A percentile compares a stretch with the other conserved stretches of the same genome.
These are phyloP conservation scores for Bombycilla garrulus DNA, from an alignment of 2,113 vertebrate species.

Conservation along the genomic window DNA sequence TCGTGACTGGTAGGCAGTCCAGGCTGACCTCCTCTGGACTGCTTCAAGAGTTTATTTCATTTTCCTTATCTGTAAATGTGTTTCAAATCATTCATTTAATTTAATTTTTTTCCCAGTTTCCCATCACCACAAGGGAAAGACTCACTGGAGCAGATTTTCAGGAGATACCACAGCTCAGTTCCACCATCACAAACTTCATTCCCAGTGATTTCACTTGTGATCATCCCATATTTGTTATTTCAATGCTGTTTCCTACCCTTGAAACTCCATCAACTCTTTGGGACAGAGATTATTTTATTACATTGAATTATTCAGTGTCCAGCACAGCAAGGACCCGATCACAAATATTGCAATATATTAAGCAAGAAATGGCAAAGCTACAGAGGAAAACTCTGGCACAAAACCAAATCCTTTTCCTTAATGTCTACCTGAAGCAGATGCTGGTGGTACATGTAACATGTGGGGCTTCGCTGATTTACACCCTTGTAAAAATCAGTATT, in stretches of 20 bases:
- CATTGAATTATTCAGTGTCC: not conserved
- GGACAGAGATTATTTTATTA: not conserved
- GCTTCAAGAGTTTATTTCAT: not conserved
- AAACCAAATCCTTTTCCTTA: not conserved
- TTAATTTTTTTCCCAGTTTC: not conserved
- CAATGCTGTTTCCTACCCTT: not conserved
- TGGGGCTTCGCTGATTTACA: slow-evolving; percentile 52
- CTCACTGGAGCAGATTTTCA: not conserved
- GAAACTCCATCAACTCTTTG: not conserved
- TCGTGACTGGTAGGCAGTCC: not conserved
- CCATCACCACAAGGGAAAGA: not conserved
- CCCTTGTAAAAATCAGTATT: slow-evolving; percentile 65
- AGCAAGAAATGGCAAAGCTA: not conserved
- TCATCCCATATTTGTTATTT: not conserved
- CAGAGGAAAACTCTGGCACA: not conserved
- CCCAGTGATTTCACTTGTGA: not conserved
- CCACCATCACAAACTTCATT: not conserved
- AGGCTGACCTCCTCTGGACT: not conserved
- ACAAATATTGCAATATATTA: not conserved
- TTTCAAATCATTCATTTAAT: not conserved
- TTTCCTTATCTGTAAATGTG: not conserved
- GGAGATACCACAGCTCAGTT: not conserved
- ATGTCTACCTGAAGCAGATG: slow-evolving; percentile 44
- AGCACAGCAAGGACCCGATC: not conserved
- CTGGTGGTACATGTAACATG: slow-evolving; percentile 16